phyloP scores from a whole-genome alignment of 1,140 invertebrate genomes.

The Rhopalosiphum padi region DNA sequence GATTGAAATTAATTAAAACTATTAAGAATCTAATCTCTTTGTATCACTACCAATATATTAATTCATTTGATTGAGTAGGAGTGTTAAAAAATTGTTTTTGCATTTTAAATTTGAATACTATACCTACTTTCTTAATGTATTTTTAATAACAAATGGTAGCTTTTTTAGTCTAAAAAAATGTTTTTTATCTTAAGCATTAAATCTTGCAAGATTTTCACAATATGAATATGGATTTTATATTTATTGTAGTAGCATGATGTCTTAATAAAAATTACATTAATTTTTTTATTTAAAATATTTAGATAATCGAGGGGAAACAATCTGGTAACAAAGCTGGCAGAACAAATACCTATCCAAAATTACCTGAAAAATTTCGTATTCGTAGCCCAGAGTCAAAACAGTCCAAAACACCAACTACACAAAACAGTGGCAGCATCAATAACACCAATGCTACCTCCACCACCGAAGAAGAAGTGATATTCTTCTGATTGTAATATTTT shows the following conservation, averaged over 20 bases:
- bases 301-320: constrained; percentile 58
- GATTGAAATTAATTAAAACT: no score
- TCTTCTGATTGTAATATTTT: constrained; percentile 64
- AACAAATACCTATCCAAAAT: constrained; percentile 68
- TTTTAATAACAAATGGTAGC: no score
- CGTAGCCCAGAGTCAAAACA: constrained; percentile 65
- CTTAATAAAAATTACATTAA: background rate
- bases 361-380: constrained; percentile 70
- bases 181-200: no score
- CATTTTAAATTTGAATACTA: background rate
- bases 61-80: background rate
- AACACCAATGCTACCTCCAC: constrained; percentile 61
- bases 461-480: constrained; percentile 66
- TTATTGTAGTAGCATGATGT: background rate
- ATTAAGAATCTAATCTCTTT: no score
- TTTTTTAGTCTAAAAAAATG: no score
- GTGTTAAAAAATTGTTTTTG: background rate
- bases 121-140: background rate
- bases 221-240: background rate
- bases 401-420: constrained; percentile 58
- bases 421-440: constrained; percentile 59
- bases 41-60: no score
- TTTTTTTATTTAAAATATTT: background rate
- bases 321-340: constrained; percentile 61
- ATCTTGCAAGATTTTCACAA: background rate